These are phyloP conservation scores for Drosophila ogumai DNA, from an alignment of 1,140 invertebrate species.

Conservation along the genomic window DNA sequence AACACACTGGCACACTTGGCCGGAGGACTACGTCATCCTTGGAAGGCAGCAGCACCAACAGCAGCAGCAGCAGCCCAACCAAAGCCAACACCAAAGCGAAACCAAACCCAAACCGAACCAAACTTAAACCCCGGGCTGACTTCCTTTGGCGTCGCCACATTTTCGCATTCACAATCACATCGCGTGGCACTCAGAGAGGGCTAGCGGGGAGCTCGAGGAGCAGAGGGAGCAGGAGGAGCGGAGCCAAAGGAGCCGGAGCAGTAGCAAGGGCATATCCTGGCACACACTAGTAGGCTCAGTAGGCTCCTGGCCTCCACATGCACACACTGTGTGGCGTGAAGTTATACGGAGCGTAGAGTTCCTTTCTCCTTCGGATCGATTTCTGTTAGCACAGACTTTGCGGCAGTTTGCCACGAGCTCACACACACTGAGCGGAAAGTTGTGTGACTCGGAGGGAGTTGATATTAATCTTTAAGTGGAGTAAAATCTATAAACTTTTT, in stretches of 20 bases:
- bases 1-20: conserved; percentile 74
- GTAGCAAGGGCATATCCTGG: conserved; percentile 18
- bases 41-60: conserved; percentile 30
- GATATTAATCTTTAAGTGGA: background rate
- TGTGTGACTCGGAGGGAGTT: background rate
- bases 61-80: conserved; percentile 11
- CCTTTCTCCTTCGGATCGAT: conserved; percentile 64
- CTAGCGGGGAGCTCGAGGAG: background rate
- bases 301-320: conserved; percentile 41
- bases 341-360: conserved; percentile 65
- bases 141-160: conserved; percentile 70
- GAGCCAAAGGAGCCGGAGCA: background rate
- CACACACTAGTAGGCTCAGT: conserved; percentile 14
- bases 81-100: conserved; percentile 11
- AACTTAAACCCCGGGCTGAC: conserved; percentile 51
- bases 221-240: background rate
- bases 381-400: conserved; percentile 70
- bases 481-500: background rate
- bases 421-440: conserved; percentile 26
- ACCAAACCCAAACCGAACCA: conserved; percentile 27
- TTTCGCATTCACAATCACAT: conserved; percentile 81
- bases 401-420: conserved; percentile 60
- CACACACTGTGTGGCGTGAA: conserved; percentile 53
- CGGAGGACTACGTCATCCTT: conserved; percentile 78
- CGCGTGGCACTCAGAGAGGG: conserved; percentile 63